Evolutionary conservation across 92 coral and sea anemone species (phyloP).

Genomic region (Virgularia gustaviana): DNA sequence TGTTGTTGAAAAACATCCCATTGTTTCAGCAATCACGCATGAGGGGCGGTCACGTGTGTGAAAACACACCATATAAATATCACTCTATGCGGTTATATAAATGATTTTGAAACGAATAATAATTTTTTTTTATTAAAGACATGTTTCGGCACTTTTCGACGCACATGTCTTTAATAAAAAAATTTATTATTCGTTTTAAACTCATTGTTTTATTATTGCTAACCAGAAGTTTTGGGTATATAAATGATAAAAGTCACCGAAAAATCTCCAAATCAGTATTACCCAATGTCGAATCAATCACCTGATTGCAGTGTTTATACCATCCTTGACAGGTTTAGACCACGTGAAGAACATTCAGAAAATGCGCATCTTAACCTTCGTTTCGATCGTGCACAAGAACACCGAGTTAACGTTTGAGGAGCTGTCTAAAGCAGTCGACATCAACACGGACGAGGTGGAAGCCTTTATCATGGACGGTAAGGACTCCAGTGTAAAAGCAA

Average conservation of each 20-base stretch:
- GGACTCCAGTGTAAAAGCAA: neutral
- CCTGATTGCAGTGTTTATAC: neutral
- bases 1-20: neutral
- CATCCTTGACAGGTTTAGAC: slow-evolving; percentile 65
- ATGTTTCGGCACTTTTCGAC: neutral
- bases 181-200: no score
- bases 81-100: neutral
- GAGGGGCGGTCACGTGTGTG: no score
- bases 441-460: slow-evolving; percentile 70
- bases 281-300: neutral
- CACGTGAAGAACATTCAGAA: slow-evolving; percentile 81
- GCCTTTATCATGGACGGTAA: slow-evolving; percentile 84
- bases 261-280: neutral
- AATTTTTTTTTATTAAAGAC: neutral
- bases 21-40: no score
- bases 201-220: neutral
- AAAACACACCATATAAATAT: no score
- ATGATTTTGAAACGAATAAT: no score
- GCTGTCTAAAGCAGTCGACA: slow-evolving; percentile 62
- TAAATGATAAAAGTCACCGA: neutral
- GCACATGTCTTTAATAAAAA: neutral
- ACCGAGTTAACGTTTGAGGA: slow-evolving; percentile 80
- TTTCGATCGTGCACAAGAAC: slow-evolving; percentile 70
- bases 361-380: slow-evolving; percentile 82
- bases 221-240: no score